Base-by-base conservation (phyloP, 1,140 invertebrate genomes). In the Orussus abietinus region DNA sequence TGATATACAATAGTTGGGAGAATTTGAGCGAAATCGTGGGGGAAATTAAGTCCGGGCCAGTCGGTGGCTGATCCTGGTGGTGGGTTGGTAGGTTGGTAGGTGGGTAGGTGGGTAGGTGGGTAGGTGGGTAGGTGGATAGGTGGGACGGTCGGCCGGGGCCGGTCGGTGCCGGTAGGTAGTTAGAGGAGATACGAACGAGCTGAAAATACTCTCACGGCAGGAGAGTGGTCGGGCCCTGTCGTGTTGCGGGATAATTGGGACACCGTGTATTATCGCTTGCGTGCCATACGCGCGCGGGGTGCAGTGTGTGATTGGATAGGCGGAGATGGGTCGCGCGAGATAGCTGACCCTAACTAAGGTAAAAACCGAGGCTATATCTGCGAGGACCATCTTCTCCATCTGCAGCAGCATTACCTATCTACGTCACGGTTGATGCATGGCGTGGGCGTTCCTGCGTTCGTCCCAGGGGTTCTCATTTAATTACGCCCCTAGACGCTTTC, bases 271-370 rank as follows among this genome's bases (percentile, higher is more conserved):
- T 63, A 64, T 62, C 55, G 59, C 44, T 57, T 62, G 57, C 59
- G 59, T 64, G 59, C 57, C 51, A 60, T 62, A 63, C 44, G 51
- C n/a, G n/a, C 56, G 59, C 56, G 50, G 56, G 52, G 56, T 54
- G 51, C 55, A 45, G 64, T 66, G 61, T 72, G 69, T 69, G 67
- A 72, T 72, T 72, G 68, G 68, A 70, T 70, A 70, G 67, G 65
- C 69, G 69, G 67, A 70, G 69, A 71, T 72, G 68, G 68, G 68
- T 69, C 69, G 69, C 68, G 55, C 61, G 56, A 71, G 67, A 72
- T 72, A 72, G 64, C 64, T 70, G 67, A 72, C 67, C 69, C 67
- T 67, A 64, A 66, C 62, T 62, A 60, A 60, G 51, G 56, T 65
- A 56, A 58, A 57, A 40, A 40, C 14, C 3, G 47, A 55, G 53